Evolutionary conservation across 2,888 invertebrate genomes (phyloP).

Genomic region (Cetonia aurata): DNA sequence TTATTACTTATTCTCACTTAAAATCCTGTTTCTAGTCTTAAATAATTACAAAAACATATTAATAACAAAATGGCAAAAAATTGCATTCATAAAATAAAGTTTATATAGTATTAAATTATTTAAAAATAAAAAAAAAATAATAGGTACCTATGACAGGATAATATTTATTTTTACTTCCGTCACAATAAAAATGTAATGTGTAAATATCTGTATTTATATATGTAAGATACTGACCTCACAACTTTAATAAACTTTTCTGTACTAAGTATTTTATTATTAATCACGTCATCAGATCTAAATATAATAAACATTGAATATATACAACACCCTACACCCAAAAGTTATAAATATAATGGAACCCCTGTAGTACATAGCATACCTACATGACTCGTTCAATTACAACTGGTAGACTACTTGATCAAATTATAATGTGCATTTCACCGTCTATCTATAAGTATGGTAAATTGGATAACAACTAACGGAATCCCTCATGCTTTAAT

Average conservation of each 20-base stretch:
- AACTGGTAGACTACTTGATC: constrained; percentile 8
- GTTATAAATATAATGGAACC: no score
- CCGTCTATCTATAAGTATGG: constrained; percentile 18
- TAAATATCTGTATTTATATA: no score
- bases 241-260: neutral
- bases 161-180: no score
- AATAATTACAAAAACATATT: neutral
- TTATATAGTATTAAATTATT: no score
- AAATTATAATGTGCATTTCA: constrained; percentile 32
- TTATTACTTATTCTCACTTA: neutral
- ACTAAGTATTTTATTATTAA: no score
- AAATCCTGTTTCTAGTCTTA: constrained; percentile 3
- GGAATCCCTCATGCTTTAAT: constrained; percentile 24
- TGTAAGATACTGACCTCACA: neutral
- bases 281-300: no score
- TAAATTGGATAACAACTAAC: constrained; percentile 38
- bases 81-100: neutral
- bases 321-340: no score
- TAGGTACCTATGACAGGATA: no score
- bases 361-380: no score
- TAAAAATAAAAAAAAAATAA: no score
- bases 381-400: constrained; percentile 9
- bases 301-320: no score
- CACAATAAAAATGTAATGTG: no score
- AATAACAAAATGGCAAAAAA: neutral